Conservation (phyloP, 2,888 invertebrate species). For the Neuroscelio doddi region DNA sequence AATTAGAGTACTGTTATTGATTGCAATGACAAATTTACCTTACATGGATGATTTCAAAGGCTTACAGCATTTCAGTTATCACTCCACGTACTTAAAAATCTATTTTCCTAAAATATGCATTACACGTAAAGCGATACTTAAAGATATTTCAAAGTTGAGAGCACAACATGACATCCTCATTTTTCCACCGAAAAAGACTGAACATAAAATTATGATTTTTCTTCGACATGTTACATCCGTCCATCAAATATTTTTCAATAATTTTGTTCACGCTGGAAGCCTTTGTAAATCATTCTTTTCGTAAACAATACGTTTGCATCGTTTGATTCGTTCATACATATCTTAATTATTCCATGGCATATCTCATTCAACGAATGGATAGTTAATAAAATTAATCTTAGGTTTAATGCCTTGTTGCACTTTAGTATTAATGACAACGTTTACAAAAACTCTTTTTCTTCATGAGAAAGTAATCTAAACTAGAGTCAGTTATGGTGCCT, state of each 20-base stretch:
- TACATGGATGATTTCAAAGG: conserved; percentile 28
- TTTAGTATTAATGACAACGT: conserved; percentile 26
- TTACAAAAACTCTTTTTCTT: conserved; percentile 17
- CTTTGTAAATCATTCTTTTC: conserved; percentile 45
- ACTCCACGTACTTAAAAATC: conserved; percentile 21
- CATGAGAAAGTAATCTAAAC: conserved; percentile 2
- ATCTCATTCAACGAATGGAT: conserved; percentile 49
- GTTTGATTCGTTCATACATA: conserved; percentile 51
- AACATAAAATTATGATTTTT: conserved; percentile 18
- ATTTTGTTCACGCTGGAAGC: conserved; percentile 33
- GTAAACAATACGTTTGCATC: conserved; percentile 43
- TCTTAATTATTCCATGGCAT: conserved; percentile 50
- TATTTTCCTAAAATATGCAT: neutral
- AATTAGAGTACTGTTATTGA: conserved; percentile 6
- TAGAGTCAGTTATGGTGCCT: conserved; percentile 8
- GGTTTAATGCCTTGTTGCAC: conserved; percentile 33
- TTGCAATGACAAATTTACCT: conserved; percentile 21
- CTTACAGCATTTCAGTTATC: conserved; percentile 11
- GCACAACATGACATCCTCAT: conserved; percentile 7
- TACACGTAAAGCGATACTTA: conserved; percentile 14
- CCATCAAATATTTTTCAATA: conserved; percentile 13
- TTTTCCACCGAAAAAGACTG: conserved; percentile 35
- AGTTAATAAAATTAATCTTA: conserved; percentile 35
- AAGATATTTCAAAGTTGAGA: too few relatives aligned
- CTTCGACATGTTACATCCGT: conserved; percentile 26